Conservation (phyloP, 2,888 invertebrate genomes). For the Caenorhabditis sp. region DNA sequence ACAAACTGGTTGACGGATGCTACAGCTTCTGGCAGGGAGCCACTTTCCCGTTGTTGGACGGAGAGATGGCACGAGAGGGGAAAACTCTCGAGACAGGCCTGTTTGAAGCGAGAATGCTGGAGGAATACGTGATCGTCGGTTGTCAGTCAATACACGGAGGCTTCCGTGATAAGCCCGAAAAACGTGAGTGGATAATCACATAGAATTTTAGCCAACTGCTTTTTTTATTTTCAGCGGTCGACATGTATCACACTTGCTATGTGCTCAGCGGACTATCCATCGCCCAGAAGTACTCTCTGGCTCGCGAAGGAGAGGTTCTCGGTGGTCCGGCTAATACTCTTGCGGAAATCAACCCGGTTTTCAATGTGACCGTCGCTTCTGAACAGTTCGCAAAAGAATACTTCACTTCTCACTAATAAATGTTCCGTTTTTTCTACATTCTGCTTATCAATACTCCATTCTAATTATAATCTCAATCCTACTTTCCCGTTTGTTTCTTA, state of each 20-base stretch:
- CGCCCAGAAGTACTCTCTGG: slow-evolving; percentile 85
- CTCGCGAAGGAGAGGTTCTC: slow-evolving; percentile 51
- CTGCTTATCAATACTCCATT: not conserved
- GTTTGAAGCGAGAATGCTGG: slow-evolving; percentile 83
- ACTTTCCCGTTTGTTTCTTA: not conserved
- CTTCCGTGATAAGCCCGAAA: slow-evolving; percentile 94
- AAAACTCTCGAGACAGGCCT: slow-evolving; percentile 31
- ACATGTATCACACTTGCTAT: slow-evolving; percentile 98
- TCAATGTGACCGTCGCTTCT: slow-evolving; percentile 63
- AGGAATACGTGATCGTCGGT: slow-evolving; percentile 93
- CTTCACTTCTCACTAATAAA: slow-evolving; percentile 46
- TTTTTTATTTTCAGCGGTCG: slow-evolving; percentile 82
- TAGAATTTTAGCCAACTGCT: too few species aligned
- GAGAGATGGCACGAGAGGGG: slow-evolving; percentile 58
- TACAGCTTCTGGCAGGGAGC: slow-evolving; percentile 99
- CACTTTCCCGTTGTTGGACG: slow-evolving; percentile 83
- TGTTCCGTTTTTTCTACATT: not conserved
- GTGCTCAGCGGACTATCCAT: slow-evolving; percentile 93
- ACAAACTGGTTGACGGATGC: slow-evolving; percentile 97
- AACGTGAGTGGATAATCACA: slow-evolving; percentile 82
- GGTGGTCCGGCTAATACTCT: slow-evolving; percentile 60
- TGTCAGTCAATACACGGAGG: slow-evolving; percentile 89
- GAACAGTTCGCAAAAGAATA: slow-evolving; percentile 63
- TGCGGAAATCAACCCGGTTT: slow-evolving; percentile 66
- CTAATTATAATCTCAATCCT: slow-evolving; percentile 15